Evolutionary conservation across 1,140 invertebrate species (phyloP).

Genomic region (Procambarus clarkii): DNA sequence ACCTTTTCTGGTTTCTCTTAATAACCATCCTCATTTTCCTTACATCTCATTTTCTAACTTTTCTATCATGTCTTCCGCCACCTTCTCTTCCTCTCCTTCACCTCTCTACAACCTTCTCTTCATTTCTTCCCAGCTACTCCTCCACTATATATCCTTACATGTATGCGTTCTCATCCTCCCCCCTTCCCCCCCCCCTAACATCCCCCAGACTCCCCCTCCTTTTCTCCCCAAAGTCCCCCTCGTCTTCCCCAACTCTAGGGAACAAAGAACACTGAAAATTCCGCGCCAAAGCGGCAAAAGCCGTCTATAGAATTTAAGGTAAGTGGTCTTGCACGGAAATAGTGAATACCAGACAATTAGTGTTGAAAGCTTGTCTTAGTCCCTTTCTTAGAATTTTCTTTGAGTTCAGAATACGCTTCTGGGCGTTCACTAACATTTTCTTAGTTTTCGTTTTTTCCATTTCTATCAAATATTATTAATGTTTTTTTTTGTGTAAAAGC

Average conservation of each 20-base stretch:
- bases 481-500: too few relatives aligned
- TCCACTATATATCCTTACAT: neutral
- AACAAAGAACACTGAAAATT: neutral
- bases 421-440: neutral
- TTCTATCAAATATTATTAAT: neutral
- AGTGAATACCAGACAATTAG: slow-evolving; percentile 4
- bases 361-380: slow-evolving; percentile 1
- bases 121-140: neutral
- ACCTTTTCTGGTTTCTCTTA: too few relatives aligned
- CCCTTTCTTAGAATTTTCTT: neutral
- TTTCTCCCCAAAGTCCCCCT: neutral
- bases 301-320: neutral
- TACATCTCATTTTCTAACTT: too few relatives aligned
- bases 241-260: neutral
- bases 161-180: neutral
- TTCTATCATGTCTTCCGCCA: too few relatives aligned
- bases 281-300: neutral
- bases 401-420: neutral
- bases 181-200: neutral
- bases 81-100: neutral
- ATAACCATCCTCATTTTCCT: too few relatives aligned
- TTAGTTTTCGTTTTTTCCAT: neutral
- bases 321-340: neutral
- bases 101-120: neutral
- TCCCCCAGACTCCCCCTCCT: too few relatives aligned